A percentile compares a stretch with the other conserved stretches of the same genome.
Evolutionary conservation across 2,113 vertebrate species (phyloP).

Genomic region (Gnathonemus longibarbis): DNA sequence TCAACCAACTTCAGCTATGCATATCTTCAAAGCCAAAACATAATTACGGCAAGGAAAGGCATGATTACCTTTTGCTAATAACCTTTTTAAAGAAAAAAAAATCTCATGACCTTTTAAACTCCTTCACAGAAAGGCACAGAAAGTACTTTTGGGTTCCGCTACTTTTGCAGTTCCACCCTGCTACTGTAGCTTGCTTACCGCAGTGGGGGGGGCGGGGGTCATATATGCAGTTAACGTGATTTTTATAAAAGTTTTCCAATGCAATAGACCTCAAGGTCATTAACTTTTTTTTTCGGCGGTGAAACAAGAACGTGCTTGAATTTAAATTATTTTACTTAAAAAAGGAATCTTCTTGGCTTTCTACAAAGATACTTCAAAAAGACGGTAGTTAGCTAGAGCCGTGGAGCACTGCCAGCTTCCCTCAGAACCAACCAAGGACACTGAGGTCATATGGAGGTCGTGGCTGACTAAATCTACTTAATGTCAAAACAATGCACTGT

Average conservation of each 20-base stretch:
- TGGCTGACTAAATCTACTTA: slow-evolving; percentile 32
- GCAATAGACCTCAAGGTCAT: not conserved
- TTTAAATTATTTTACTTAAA: not conserved
- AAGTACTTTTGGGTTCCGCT: not conserved
- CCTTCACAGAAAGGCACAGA: slow-evolving; percentile 1
- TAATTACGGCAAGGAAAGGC: slow-evolving; percentile 5
- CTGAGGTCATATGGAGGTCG: slow-evolving; percentile 32
- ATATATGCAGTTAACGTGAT: not conserved
- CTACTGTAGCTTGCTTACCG: not conserved
- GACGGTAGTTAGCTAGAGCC: not conserved
- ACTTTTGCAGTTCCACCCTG: not conserved
- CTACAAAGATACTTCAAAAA: not conserved
- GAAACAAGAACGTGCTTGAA: not conserved
- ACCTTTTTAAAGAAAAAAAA: not conserved
- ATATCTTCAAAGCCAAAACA: slow-evolving; percentile 19
- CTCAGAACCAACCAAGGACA: slow-evolving; percentile 9
- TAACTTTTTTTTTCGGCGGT: not conserved
- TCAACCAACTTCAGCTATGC: not conserved
- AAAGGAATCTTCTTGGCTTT: not conserved
- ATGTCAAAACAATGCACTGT: slow-evolving; percentile 35
- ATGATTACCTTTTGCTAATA: slow-evolving; percentile 13
- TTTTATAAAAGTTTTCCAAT: not conserved
- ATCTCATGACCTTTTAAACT: slow-evolving; percentile 13
- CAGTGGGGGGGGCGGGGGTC: not conserved
- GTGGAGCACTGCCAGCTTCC: not conserved